phyloP scores from a whole-genome alignment of 1,140 invertebrate genomes.

The Drosophila parvula region DNA sequence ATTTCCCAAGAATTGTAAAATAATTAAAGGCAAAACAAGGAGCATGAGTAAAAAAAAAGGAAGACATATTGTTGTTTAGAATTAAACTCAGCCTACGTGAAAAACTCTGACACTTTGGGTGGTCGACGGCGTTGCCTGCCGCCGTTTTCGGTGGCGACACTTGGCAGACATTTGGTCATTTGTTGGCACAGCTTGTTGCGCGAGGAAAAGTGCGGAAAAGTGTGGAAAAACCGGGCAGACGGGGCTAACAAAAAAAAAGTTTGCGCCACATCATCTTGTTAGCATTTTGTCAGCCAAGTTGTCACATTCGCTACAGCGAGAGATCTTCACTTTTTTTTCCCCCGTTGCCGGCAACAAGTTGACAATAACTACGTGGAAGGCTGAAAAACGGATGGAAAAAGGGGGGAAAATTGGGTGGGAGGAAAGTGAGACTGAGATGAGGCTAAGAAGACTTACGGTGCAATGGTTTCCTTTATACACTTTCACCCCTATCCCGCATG shows the following conservation, averaged over 20 bases:
- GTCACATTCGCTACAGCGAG: constrained; percentile 65
- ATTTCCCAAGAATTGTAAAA: not conserved
- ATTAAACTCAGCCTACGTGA: constrained; percentile 36
- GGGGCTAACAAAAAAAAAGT: constrained; percentile 47
- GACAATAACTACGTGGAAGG: constrained; percentile 33
- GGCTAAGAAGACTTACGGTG: constrained; percentile 19
- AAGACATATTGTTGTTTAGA: constrained; percentile 34
- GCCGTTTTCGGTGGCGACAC: constrained; percentile 53
- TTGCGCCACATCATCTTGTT: constrained; percentile 77
- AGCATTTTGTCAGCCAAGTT: constrained; percentile 82
- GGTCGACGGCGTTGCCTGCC: constrained; percentile 38
- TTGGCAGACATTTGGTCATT: constrained; percentile 78
- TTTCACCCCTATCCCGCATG: constrained; percentile 46
- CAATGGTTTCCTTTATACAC: constrained; percentile 37
- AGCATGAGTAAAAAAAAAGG: constrained; percentile 1
- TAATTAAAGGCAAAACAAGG: constrained; percentile 9
- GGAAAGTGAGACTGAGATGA: not conserved
- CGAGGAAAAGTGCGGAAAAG: constrained; percentile 42
- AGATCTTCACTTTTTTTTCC: constrained; percentile 23
- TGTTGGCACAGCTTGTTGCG: constrained; percentile 73
- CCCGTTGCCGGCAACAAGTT: constrained; percentile 67
- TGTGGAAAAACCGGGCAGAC: constrained; percentile 31
- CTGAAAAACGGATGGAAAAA: constrained; percentile 1
- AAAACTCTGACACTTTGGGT: constrained; percentile 50
- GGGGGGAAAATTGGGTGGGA: not conserved